Percentiles rank a stretch among this genome's conserved stretches.
phyloP scores from a whole-genome alignment of 2,113 vertebrate species.

The Turdus rufiventris region DNA sequence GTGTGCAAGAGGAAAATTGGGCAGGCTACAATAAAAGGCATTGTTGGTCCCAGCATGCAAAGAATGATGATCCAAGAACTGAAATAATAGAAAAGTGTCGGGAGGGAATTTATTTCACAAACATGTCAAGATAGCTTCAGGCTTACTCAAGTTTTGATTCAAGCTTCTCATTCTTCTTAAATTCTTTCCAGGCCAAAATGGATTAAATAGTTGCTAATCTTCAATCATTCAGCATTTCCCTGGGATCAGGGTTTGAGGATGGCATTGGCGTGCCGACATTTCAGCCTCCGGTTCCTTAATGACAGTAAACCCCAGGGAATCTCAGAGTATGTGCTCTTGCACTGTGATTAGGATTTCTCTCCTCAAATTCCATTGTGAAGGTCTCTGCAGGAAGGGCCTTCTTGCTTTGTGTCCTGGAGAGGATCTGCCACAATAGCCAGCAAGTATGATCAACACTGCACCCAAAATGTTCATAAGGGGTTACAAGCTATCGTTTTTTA shows the following conservation, averaged over 20 bases:
- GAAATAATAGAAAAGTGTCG: slow-evolving; percentile 53
- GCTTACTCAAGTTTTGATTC: slow-evolving; percentile 39
- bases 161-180: slow-evolving; percentile 50
- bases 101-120: slow-evolving; percentile 46
- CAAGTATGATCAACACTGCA: not conserved
- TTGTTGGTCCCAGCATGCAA: slow-evolving; percentile 58
- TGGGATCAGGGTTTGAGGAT: not conserved
- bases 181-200: slow-evolving; percentile 60
- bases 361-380: not conserved
- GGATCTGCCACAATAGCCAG: not conserved
- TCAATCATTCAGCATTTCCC: slow-evolving; percentile 35
- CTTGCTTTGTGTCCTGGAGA: not conserved
- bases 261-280: not conserved
- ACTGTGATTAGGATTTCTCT: not conserved
- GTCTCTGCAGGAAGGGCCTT: not conserved
- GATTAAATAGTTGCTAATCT: slow-evolving; percentile 55
- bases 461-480: not conserved
- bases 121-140: slow-evolving; percentile 44
- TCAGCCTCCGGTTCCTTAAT: not conserved
- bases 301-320: not conserved
- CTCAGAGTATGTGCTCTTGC: not conserved
- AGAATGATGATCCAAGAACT: slow-evolving; percentile 58
- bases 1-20: slow-evolving; percentile 40
- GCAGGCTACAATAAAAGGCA: slow-evolving; percentile 56
- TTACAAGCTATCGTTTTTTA: not conserved